Base-by-base conservation (phyloP, 2,888 invertebrate genomes). In the Drosophila meridiana region DNA sequence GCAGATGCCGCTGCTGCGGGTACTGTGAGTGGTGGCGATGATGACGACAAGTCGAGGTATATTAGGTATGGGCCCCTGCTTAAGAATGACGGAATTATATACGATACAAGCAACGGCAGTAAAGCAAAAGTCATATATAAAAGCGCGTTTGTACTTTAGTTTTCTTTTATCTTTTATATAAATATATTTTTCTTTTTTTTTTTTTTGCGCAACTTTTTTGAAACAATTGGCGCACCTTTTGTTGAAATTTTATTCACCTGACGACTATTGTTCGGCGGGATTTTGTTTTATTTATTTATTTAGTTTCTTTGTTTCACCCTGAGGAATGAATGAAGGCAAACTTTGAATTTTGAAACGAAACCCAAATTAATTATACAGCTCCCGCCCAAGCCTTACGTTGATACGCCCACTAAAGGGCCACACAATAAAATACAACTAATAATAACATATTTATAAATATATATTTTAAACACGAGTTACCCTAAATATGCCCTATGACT, bases 1-100 rank as follows among this genome's bases (percentile, higher is more conserved):
- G 81, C 78, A 43, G 82, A 83, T 64, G 81, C 66, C 72, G 86
- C 84, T 55, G 88, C 82, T 76, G 82, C 77, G 72, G 90, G 86
- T 75, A 90, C 83, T 79, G 91, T 88, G 82, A 91, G 90, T 91
- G 91, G 88, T 82, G 91, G 85, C 84, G 97, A 97, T 90, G 97
- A 97, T 93, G 97, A 97, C 93, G 97, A 97, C 94, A 97, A 97
- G 94, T 96, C 96, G 94, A 96, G 96, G 96, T 96, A 95, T 94
- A 95, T 94, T 95, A 95, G 95, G 95, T 95, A 95, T 94, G 95
- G 95, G 95, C 94, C 94, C 87, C 55, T 82, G 90, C 93, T 93
- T 85, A 90, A 92, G 94, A 92, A 93, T 93, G 93, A 93, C 90
- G 93, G 93, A 92, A 93, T 92, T 87, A 74, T 65, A 88, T 88